phyloP scores from a whole-genome alignment of 2,797 vertebrate genomes.

The Pelodytes ibericus region DNA sequence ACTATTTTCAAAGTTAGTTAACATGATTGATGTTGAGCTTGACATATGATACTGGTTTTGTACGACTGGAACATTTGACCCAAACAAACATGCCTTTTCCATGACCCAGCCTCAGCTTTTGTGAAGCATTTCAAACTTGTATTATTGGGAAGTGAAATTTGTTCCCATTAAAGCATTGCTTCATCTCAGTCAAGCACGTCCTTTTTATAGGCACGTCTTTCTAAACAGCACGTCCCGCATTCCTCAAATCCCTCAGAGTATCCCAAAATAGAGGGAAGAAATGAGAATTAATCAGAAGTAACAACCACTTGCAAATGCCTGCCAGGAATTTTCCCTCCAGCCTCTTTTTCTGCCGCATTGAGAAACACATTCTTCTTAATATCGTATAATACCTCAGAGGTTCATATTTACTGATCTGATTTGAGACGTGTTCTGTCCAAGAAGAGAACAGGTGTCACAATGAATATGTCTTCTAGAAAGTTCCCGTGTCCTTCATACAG shows the following conservation, averaged over 20 bases:
- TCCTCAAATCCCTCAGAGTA: conserved; percentile 74
- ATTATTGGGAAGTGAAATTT: conserved; percentile 67
- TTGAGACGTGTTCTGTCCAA: conserved; percentile 56
- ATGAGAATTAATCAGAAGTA: conserved; percentile 73
- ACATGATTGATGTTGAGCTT: conserved; percentile 26
- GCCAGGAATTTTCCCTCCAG: conserved; percentile 65
- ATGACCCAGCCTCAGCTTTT: conserved; percentile 61
- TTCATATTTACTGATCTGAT: conserved; percentile 54
- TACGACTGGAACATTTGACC: conserved; percentile 52
- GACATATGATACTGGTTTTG: conserved; percentile 27
- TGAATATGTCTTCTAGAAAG: conserved; percentile 54
- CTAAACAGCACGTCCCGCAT: conserved; percentile 71
- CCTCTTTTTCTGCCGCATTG: conserved; percentile 56
- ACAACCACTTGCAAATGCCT: conserved; percentile 62
- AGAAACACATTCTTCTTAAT: conserved; percentile 57
- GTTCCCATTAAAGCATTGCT: conserved; percentile 65
- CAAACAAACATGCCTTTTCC: conserved; percentile 58
- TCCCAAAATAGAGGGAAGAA: conserved; percentile 77
- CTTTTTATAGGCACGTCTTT: conserved; percentile 66
- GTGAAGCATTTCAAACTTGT: conserved; percentile 61
- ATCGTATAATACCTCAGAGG: conserved; percentile 61
- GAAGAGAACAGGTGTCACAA: conserved; percentile 62
- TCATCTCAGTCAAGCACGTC: conserved; percentile 66
- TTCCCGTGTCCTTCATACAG: conserved; percentile 49
- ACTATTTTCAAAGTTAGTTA: background rate